phyloP scores from a whole-genome alignment of 2,797 vertebrate genomes.

The Sternarchorhynchus goeldii region DNA sequence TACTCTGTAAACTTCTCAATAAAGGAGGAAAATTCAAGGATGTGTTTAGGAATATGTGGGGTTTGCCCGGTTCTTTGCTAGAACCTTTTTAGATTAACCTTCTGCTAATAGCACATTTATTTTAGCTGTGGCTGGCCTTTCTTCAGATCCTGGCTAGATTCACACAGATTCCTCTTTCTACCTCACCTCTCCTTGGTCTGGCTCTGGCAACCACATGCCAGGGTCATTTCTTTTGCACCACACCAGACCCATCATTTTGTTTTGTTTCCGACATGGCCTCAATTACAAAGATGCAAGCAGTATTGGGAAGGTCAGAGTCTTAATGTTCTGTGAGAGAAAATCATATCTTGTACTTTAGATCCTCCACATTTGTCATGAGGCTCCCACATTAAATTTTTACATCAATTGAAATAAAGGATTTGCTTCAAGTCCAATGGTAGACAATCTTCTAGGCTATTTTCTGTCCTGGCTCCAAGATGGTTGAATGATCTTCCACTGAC shows the following conservation, averaged over 20 bases:
- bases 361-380: no score
- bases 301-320: slow-evolving; percentile 72
- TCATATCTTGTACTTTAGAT: no score
- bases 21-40: slow-evolving; percentile 62
- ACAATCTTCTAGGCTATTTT: no score
- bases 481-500: no score
- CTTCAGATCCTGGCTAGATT: slow-evolving; percentile 77
- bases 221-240: slow-evolving; percentile 77
- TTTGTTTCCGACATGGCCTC: slow-evolving; percentile 83
- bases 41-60: slow-evolving; percentile 65
- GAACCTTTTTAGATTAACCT: slow-evolving; percentile 68
- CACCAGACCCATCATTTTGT: slow-evolving; percentile 85
- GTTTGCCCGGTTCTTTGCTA: slow-evolving; percentile 59
- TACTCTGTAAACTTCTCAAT: slow-evolving; percentile 50
- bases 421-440: no score
- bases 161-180: slow-evolving; percentile 78
- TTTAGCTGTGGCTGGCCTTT: slow-evolving; percentile 77
- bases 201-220: slow-evolving; percentile 76
- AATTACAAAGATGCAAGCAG: slow-evolving; percentile 76
- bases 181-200: slow-evolving; percentile 77
- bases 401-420: no score
- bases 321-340: not conserved
- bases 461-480: no score
- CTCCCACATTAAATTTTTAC: no score
- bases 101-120: slow-evolving; percentile 77